Evolutionary conservation across 2,797 vertebrate species (phyloP), one percentile per base, ranked within the genome.

Genomic region (Champsocephalus esox): DNA sequence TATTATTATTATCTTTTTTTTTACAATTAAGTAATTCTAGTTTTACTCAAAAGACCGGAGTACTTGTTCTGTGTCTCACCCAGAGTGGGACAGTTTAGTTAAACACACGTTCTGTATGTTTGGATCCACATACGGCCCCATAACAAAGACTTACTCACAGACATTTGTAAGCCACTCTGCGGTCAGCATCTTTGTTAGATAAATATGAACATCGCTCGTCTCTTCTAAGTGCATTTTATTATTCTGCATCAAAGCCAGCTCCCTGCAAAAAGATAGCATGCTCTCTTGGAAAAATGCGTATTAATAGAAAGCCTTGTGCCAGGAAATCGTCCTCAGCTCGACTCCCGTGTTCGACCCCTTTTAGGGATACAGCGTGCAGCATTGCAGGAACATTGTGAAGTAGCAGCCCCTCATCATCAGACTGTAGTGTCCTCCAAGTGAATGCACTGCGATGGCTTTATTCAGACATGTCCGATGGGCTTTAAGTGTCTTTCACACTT

Each of bases 71-170:
- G 34, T 38, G 16, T 50, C 19, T 70, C 46, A 21, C 12, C 12
- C 17, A 12, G 28, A 5, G 12, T 7, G 16, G 28, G 24, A 14
- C 13, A 5, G 59, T 64, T 77, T 19, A 63, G 28, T 28, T 19
- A 1, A 66, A 50, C 28, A 34, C 61, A 50, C 51, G 54, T 45
- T 60, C 2, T 14, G 46, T 49, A 13, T 77, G 73, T 77, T 60
- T 73, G 59, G 65, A 73, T 17, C 55, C 46, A 12, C 16, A 41
- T 60, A 1, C 46, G 11, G 16, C 16, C 38, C 14, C 17, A 63
- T 32, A 16, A 45, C 12, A 46, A 66, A 66, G 3, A 58, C 7
- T 50, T 19, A 6, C 48, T 32, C 28, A n/a, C 44, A 32, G 55
- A 60, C 2, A 12, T 49, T 43, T 70, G 55, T 14, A 52, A 5